Evolutionary conservation across 2,113 vertebrate species (phyloP), one percentile per base, ranked within the genome.

Genomic region (Limanda limanda): DNA sequence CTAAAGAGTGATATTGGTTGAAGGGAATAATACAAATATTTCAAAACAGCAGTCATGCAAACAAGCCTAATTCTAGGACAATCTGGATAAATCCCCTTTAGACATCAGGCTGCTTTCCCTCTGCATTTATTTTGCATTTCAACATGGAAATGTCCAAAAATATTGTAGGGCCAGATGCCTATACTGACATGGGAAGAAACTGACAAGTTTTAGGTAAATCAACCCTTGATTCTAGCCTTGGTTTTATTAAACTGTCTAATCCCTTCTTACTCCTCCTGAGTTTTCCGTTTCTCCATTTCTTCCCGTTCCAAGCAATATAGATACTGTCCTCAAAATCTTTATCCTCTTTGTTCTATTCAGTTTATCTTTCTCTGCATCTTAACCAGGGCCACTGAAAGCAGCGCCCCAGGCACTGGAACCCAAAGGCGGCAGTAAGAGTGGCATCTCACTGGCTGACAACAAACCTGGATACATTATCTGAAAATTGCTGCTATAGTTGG

Each of bases 381-480:
- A 88, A 80, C 78, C 71, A 31, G 31, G 31, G 31, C 31, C 31
- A 31, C 31, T 31, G 31, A 31, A 31, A 31, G 31, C 31, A 7
- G 31, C 6, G 31, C 31, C 31, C 31, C 31, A 70, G 76, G 74
- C 67, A 0, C 47, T 54, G 52, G 68, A 84, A 66, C 67, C 76
- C 68, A 65, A 73, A 78, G 47, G 76, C 63, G 71, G 74, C 51
- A 5, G 70, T 59, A 51, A 69, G 75, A 84, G 68, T 74, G 81
- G 86, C 82, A 81, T 78, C 70, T 87, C 14, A 13, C 81, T 85
- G 83, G 74, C 58, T 82, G 79, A 90, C 83, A 90, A 87, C 71
- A 77, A 86, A 79, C 72, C 74, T 71, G 67, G 69, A 81, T 69
- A 64, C 56, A 71, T 69, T 67, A 85, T 87, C 74, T 77, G 59